A percentile compares a stretch with the other conserved stretches of the same genome.
Conservation (phyloP, 1,140 invertebrate genomes). For the Berghia stephanieae region DNA sequence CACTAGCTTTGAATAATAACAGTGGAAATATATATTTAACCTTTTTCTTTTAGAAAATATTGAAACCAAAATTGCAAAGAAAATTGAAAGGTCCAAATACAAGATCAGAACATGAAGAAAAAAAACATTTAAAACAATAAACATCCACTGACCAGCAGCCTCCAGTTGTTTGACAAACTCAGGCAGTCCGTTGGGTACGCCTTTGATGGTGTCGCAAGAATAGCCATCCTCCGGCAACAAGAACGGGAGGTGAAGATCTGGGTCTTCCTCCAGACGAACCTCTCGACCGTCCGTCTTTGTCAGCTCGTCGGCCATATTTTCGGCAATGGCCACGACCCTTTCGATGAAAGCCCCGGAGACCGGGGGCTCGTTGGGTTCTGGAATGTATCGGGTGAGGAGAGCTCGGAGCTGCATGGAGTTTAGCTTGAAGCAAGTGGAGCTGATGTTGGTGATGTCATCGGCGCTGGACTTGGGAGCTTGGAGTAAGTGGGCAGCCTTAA, state of each 20-base stretch:
- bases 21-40: no score
- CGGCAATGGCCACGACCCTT: constrained; percentile 78
- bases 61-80: neutral
- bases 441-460: constrained; percentile 88
- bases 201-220: constrained; percentile 93
- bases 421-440: constrained; percentile 95
- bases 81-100: neutral
- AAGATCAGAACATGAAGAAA: neutral
- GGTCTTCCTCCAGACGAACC: constrained; percentile 81
- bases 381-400: constrained; percentile 84
- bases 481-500: constrained; percentile 70
- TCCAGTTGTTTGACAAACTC: constrained; percentile 92
- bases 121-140: neutral
- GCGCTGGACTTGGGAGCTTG: constrained; percentile 86
- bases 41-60: no score
- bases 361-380: constrained; percentile 74
- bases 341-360: constrained; percentile 64
- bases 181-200: constrained; percentile 85
- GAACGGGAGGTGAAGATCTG: constrained; percentile 87
- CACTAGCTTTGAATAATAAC: no score
- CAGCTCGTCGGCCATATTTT: constrained; percentile 91
- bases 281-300: constrained; percentile 88
- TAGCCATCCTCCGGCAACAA: constrained; percentile 97
- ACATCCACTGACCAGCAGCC: constrained; percentile 71
- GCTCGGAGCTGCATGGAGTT: constrained; percentile 90